These are phyloP conservation scores for Catharus minimus DNA, from an alignment of 2,113 vertebrate species.

Conservation along the genomic window DNA sequence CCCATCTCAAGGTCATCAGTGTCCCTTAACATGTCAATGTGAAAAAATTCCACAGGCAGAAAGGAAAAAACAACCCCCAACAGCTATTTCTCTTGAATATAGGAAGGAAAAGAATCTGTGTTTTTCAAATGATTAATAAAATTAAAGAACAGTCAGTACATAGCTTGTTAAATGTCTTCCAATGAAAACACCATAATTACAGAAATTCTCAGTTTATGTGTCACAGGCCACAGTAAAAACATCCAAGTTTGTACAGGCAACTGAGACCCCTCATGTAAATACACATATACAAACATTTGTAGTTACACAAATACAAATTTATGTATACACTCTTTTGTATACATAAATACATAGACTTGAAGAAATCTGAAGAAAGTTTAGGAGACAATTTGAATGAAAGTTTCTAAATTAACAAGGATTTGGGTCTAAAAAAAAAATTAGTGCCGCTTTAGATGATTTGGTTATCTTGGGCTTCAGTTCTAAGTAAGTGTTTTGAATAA, in stretches of 20 bases:
- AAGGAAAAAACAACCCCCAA: no score
- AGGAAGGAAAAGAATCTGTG: background rate
- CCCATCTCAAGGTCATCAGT: no score
- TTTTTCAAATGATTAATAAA: background rate
- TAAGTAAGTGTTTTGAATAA: background rate
- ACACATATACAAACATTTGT: background rate
- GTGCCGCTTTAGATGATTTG: background rate
- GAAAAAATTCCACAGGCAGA: no score
- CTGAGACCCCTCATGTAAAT: background rate
- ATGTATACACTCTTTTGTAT: background rate
- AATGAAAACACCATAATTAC: background rate
- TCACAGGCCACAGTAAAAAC: background rate
- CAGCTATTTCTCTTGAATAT: background rate
- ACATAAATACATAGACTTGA: background rate
- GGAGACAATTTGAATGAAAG: background rate
- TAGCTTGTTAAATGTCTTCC: background rate
- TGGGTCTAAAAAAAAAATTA: background rate
- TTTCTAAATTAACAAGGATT: background rate
- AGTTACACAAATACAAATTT: background rate
- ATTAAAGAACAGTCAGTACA: background rate
- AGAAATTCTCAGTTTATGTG: background rate
- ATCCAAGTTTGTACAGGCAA: background rate
- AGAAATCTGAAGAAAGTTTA: background rate
- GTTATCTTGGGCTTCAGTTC: background rate
- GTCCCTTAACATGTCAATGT: no score